Base-by-base conservation (phyloP, 2,888 invertebrate genomes). In the Cremastinae sp. region DNA sequence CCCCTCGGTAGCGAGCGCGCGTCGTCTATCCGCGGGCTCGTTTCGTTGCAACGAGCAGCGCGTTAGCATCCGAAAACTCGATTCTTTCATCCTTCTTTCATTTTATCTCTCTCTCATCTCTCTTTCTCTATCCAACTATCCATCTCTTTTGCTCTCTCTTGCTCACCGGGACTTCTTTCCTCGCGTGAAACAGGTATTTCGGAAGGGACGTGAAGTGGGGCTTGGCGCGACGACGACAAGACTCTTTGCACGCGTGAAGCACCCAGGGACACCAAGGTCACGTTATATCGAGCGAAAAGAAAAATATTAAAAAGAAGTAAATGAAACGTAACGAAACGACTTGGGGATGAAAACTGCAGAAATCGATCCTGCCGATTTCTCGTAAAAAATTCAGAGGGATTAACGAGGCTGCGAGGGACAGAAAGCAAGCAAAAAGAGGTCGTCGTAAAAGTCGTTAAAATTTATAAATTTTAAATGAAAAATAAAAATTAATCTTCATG, bases 151-250 rank as follows among this genome's bases (percentile, higher is more conserved):
- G 64, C 45, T 68, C 75, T 78, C 45, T 39, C 4, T 28, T 22
- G 20, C 22, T 81, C 78, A 78, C n/a, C n/a, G n/a, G n/a, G n/a
- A n/a, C n/a, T 56, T 74, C 71, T 74, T 69, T 61, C 72, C 70
- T 80, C 81, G 79, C 80, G 80, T 81, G 80, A 82, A 85, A 85
- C 85, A 85, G 83, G 84, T 84, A 84, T 84, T 83, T 78, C 66
- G 74, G 51, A 69, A 58, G 51, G 37, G 51, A 45, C 55, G 59
- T 14, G 43, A 70, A 74, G 71, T 71, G 78, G 28, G 69, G 71
- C 79, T 80, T 64, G 78, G 75, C 81, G 75, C 69, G 61, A 78
- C 77, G 75, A 74, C 75, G 74, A 75, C 78, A 66, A 64, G 49
- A 70, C 65, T 45, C 65, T 64, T 58, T 58, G 62, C 64, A 28